These are phyloP conservation scores for Apis dorsata DNA, from an alignment of 1,140 invertebrate genomes.

Conservation along the genomic window DNA sequence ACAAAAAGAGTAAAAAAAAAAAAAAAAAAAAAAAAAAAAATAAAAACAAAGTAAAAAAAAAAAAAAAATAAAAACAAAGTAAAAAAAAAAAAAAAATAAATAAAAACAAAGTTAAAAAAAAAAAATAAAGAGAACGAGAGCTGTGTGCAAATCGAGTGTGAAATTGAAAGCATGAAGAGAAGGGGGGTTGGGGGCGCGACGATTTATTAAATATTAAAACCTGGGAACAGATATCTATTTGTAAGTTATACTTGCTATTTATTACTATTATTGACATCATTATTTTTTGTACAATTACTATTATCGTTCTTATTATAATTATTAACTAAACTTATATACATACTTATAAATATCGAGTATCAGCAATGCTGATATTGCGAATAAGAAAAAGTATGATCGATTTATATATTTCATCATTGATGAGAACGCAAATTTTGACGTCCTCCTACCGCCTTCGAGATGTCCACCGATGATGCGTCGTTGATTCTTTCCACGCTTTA, in stretches of 20 bases:
- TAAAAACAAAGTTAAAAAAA: not conserved
- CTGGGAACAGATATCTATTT: slow-evolving; percentile 74
- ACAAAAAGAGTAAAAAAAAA: slow-evolving; percentile 61
- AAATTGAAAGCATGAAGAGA: slow-evolving; percentile 9
- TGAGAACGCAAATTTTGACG: slow-evolving; percentile 8
- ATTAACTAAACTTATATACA: not conserved
- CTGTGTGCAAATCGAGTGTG: slow-evolving; percentile 45
- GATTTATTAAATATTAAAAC: slow-evolving; percentile 61
- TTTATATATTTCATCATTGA: not conserved
- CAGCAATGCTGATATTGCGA: not conserved
- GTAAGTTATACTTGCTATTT: slow-evolving; percentile 64
- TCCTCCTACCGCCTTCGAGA: slow-evolving; percentile 10
- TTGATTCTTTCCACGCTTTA: not conserved
- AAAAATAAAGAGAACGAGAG: not conserved
- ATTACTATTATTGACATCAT: slow-evolving; percentile 51
- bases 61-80: not conserved
- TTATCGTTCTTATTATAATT: slow-evolving; percentile 37
- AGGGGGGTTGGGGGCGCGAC: slow-evolving; percentile 18
- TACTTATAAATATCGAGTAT: too few relatives aligned
- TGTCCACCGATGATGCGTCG: slow-evolving; percentile 41
- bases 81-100: not conserved
- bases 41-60: not conserved
- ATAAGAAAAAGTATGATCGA: not conserved
- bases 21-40: not conserved
- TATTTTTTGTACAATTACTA: slow-evolving; percentile 61